These are phyloP conservation scores for Eretmochelys imbricata DNA, from an alignment of 2,113 vertebrate genomes.

Conservation along the genomic window DNA sequence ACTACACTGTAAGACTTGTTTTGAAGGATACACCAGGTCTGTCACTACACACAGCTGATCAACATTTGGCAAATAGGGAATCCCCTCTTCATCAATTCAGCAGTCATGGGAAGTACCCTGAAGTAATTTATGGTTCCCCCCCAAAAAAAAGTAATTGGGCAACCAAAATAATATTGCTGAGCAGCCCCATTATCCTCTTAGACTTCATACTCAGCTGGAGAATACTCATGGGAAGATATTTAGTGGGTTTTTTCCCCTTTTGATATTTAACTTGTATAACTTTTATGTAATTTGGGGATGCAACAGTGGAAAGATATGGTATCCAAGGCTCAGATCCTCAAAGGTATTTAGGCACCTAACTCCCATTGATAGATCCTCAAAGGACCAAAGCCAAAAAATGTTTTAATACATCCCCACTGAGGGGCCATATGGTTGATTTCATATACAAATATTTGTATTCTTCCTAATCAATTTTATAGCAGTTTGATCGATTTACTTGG, in stretches of 20 bases:
- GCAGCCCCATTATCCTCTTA: neutral
- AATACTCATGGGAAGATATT: rapidly evolving
- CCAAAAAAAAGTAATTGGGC: rapidly evolving
- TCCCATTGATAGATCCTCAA: neutral
- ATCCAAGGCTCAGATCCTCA: neutral
- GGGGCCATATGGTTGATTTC: neutral
- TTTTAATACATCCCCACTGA: neutral
- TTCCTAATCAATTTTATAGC: neutral
- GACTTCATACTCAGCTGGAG: neutral
- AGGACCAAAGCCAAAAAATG: neutral
- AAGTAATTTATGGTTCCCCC: neutral
- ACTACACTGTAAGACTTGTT: neutral
- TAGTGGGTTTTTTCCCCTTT: rapidly evolving
- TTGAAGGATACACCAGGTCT: neutral
- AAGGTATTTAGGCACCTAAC: neutral
- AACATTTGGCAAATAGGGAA: neutral
- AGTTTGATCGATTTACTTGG: neutral
- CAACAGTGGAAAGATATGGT: neutral
- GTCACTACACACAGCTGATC: neutral
- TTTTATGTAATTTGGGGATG: rapidly evolving
- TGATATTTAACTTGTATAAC: rapidly evolving
- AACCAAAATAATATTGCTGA: rapidly evolving
- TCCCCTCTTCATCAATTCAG: rapidly evolving
- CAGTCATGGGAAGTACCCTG: neutral
- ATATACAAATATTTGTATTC: neutral